Percentiles rank a stretch among this genome's conserved stretches.
Conservation (phyloP, 2,888 invertebrate genomes). For the Athripsodes cinereus region DNA sequence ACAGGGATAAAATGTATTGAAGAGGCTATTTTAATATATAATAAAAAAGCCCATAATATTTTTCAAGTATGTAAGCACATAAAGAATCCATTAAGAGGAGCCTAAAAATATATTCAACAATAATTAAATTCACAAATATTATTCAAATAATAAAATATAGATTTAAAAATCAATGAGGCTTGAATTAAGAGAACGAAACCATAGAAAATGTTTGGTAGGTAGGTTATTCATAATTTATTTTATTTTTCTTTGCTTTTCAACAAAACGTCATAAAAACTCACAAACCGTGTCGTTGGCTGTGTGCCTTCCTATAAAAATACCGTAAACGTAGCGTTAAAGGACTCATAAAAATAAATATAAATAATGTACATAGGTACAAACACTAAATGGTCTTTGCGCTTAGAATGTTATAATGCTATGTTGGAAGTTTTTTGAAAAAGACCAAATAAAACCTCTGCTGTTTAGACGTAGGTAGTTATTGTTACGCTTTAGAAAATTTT, state of each 20-base stretch:
- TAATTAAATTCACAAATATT: too few relatives aligned
- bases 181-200: not conserved
- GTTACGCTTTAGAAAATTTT: too few relatives aligned
- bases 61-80: too few relatives aligned
- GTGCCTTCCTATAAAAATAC: conserved; percentile 6
- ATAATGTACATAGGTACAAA: not conserved
- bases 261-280: conserved; percentile 11
- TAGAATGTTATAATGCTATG: not conserved
- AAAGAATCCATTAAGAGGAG: too few relatives aligned
- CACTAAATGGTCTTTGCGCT: not conserved
- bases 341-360: conserved; percentile 10
- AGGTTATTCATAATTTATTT: not conserved
- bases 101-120: too few relatives aligned
- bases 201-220: too few relatives aligned
- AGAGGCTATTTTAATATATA: too few relatives aligned
- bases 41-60: too few relatives aligned
- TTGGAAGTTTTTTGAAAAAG: too few relatives aligned
- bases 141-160: not conserved
- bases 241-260: conserved; percentile 3
- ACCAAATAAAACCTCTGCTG: too few relatives aligned
- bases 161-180: not conserved
- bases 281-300: conserved; percentile 11
- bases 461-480: too few relatives aligned
- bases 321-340: conserved; percentile 13
- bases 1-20: too few relatives aligned